Conservation (phyloP, 2,797 vertebrate species). For the Chelonia mydas region DNA sequence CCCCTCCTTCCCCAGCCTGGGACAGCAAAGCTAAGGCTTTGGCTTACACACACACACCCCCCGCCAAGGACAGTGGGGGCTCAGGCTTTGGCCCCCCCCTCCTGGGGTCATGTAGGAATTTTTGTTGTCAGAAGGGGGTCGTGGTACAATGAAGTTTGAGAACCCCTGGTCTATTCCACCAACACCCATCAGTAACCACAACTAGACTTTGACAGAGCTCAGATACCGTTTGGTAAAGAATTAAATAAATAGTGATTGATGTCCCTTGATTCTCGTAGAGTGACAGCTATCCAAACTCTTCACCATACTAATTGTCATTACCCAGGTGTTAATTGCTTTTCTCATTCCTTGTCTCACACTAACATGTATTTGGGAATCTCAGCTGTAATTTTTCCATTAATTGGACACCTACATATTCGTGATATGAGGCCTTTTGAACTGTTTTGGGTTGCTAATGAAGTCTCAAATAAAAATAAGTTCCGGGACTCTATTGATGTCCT, state of each 20-base stretch:
- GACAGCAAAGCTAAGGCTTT: no score
- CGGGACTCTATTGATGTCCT: neutral
- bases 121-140: no score
- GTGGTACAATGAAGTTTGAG: no score
- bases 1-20: no score
- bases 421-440: neutral
- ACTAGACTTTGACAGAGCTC: neutral
- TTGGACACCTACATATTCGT: neutral
- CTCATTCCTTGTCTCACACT: neutral
- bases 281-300: conserved; percentile 43
- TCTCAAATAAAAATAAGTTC: neutral
- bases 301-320: neutral
- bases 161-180: neutral
- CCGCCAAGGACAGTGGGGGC: no score
- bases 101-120: no score
- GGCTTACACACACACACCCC: no score
- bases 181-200: neutral
- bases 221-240: neutral
- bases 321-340: conserved; percentile 18
- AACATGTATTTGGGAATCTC: neutral
- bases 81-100: no score
- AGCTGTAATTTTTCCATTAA: neutral
- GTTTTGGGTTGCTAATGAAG: neutral
- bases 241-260: neutral
- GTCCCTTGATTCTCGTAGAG: neutral